Percentiles rank a stretch among this genome's conserved stretches.
Conservation (phyloP, 2,888 invertebrate genomes). For the Brachyptera risi region DNA sequence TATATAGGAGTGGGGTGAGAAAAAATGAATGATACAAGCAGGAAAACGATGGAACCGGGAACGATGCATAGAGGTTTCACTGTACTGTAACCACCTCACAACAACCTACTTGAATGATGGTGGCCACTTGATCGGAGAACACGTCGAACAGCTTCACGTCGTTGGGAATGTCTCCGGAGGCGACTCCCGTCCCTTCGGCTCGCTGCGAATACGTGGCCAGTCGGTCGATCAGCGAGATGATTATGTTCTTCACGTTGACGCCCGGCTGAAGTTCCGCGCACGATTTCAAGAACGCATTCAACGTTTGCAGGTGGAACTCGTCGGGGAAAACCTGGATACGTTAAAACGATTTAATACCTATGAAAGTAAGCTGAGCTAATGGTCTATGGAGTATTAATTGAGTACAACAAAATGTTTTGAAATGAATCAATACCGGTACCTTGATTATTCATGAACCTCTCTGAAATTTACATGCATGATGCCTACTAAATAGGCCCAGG, state of each 20-base stretch:
- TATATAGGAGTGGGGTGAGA: too few species aligned
- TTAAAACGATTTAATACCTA: neutral
- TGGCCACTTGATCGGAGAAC: slow-evolving; percentile 95
- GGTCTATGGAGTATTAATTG: too few species aligned
- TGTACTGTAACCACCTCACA: too few species aligned
- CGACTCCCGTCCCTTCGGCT: slow-evolving; percentile 49
- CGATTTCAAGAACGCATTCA: slow-evolving; percentile 92
- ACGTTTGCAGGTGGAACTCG: slow-evolving; percentile 94
- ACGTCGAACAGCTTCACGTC: slow-evolving; percentile 96
- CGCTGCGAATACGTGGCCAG: slow-evolving; percentile 81
- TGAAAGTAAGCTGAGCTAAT: too few species aligned
- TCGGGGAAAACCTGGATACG: slow-evolving; percentile 83
- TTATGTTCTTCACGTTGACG: slow-evolving; percentile 97
- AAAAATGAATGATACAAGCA: too few species aligned
- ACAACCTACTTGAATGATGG: slow-evolving; percentile 77
- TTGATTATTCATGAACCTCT: too few species aligned
- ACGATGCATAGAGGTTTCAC: too few species aligned
- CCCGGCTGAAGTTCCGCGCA: slow-evolving; percentile 94
- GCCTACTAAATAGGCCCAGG: too few species aligned
- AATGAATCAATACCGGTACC: too few species aligned
- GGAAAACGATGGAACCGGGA: too few species aligned
- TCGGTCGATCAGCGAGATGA: slow-evolving; percentile 92
- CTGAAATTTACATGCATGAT: too few species aligned
- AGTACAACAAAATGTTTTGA: too few species aligned
- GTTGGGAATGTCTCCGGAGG: slow-evolving; percentile 58